Evolutionary conservation across 2,888 invertebrate genomes (phyloP), one percentile per base, ranked within the genome.

Genomic region (Lymantria monacha): DNA sequence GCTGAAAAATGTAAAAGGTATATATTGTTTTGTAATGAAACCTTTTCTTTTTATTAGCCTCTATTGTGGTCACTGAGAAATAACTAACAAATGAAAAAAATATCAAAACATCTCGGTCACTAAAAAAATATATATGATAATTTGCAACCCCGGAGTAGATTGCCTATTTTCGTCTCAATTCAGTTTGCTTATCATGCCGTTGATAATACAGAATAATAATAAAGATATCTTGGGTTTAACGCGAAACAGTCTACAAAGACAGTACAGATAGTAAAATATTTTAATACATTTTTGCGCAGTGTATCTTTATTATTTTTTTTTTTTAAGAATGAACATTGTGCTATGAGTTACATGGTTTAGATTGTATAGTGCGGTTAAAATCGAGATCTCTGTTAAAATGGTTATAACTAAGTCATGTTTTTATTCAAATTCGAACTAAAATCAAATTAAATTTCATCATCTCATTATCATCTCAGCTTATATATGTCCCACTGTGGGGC

Each of bases 161-260:
- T 63, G 54, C 59, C 49, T 59, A 66, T 72, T 63, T 61, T 54
- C 42, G 44, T 58, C 56, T 48, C 66, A 53, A 69, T 74, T 72
- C 61, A 68, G 61, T 60, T 66, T 70, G 69, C 47, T 61, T 59
- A 63, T 58, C 61, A 56, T 52, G 69, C 66, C 70, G 69, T 74
- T 49, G 52, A 60, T 70, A 72, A 70, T 61, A 44, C 43, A 51
- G 60, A 71, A 63, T 63, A 58, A 22, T 22, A 22, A 22, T 22
- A 22, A 22, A 22, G 22, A 22, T 22, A 22, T 22, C 22, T 48
- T 41, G 31, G 37, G 45, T 38, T 38, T 2, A 36, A 2, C 38
- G 13, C 7, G n/a, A 38, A 38, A 38, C 12, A 38, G 38, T 7
- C 10, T 10, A 7, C 33, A 33, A 33, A 33, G 33, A 9, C 33